Evolutionary conservation across 2,888 invertebrate genomes (phyloP), one percentile per base, ranked within the genome.

Genomic region (Rhaphigaster nebulosa): DNA sequence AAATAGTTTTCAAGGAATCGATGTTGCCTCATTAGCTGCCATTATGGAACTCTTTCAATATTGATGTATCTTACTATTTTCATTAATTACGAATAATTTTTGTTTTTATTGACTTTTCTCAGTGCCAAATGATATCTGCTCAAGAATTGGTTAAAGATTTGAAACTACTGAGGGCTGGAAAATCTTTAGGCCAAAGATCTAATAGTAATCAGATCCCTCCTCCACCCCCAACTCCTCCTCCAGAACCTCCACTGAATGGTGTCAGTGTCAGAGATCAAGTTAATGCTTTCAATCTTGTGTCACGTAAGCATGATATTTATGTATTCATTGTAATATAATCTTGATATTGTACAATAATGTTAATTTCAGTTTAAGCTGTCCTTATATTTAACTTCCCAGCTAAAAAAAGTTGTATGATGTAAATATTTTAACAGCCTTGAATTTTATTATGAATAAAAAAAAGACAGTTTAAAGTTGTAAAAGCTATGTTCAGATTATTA

Each of bases 71-170:
- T 65, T 29, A 3, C 3, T 1, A 3, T 65, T 65, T 29, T 26
- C 29, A 38, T 70, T 70, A 70, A 34, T 5, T 34, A 34, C 34
- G 1, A 23, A 34, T 70, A 70, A 34, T 70, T 34, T 34, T n/a
- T n/a, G n/a, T n/a, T 34, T 34, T 34, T 20, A 70, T 34, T 70
- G 34, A 70, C 12, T 50, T 91, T 87, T 97, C 97, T 94, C 98
- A 98, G 95, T 97, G 97, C 93, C 96, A 97, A 94, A 96, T 96
- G 93, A 96, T 97, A 92, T 96, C 97, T 87, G 97, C 97, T 18
- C 96, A 97, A 93, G 97, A 97, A 92, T 95, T 98, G 92, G 98
- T 97, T 38, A 97, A 97, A 94, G 97, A 98, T 93, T 94, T 98
- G 92, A 97, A 97, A 93, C 95, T 96, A 93, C 93, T 96, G 92